Base-by-base conservation (phyloP, 2,113 vertebrate genomes). In the Aythya baeri region DNA sequence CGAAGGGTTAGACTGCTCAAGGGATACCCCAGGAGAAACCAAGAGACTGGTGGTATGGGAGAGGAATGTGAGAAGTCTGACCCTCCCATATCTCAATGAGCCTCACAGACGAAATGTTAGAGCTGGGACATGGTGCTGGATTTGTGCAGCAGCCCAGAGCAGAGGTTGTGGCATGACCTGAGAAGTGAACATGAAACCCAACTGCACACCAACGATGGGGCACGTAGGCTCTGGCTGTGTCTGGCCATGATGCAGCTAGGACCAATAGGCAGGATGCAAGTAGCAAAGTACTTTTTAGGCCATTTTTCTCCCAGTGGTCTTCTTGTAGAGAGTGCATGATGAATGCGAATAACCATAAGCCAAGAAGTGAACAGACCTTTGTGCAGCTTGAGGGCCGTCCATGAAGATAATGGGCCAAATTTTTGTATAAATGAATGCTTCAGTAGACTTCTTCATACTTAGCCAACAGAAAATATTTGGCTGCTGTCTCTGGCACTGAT, bases 71-170 rank as follows among this genome's bases (percentile, higher is more conserved):
- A 46, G 54, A 41, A 68, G 29, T 23, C 44, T 80, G 82, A 76
- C 16, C 26, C 36, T 41, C 54, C 13, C 0, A 1, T 6, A 1
- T 36, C 43, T 49, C 23, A 8, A 13, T 22, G 18, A 74, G 59
- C 13, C 27, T 52, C 0, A 0, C 2, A 49, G 59, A 11, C 55
- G 13, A n/a, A 83, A 52, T 1, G 0, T 31, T 57, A 46, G 8
- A 3, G 0, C 0, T 78, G 65, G 59, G 61, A 71, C 0, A 2
- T 7, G 41, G 46, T 1, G 4, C 0, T 21, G 81, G 52, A 27
- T 91, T 82, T 52, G 27, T 43, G 49, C 34, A 65, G 46, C 29
- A 55, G 14, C 27, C n/a, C 7, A 5, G 52, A 50, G 70, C 21
- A 82, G 41, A 79, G 58, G 34, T 26, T 87, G 54, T 17, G 78